Conservation (phyloP, 2,797 vertebrate species). For the Ataeniobius toweri region DNA sequence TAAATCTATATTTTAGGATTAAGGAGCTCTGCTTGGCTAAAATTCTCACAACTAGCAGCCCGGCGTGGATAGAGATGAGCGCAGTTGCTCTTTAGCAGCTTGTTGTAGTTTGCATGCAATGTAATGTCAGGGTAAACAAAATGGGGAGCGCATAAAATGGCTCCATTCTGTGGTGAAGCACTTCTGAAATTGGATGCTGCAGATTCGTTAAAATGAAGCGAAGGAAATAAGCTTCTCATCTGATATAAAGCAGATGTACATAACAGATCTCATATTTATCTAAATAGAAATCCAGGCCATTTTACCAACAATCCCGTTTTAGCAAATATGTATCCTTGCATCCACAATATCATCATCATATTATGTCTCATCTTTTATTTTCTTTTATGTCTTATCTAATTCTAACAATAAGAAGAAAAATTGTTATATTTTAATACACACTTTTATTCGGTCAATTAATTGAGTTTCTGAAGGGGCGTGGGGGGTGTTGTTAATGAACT, state of each 20-base stretch:
- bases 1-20: conserved; percentile 3
- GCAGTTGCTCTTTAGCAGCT: conserved; percentile 4
- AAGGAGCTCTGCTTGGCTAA: background rate
- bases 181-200: conserved; percentile 24
- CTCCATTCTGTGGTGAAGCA: conserved; percentile 13
- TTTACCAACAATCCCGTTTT: background rate
- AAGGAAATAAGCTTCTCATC: conserved; percentile 3
- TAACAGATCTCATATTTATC: conserved; percentile 6
- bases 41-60: background rate
- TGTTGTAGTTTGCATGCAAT: conserved; percentile 23
- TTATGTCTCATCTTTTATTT: too few species aligned
- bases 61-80: background rate
- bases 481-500: too few species aligned
- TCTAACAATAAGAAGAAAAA: too few species aligned
- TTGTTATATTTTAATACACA: too few species aligned
- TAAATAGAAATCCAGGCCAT: background rate
- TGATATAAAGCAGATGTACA: background rate
- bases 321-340: too few species aligned
- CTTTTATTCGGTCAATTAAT: too few species aligned
- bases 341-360: too few species aligned
- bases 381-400: too few species aligned
- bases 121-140: conserved; percentile 33
- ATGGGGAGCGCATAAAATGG: conserved; percentile 9
- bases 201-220: conserved; percentile 19
- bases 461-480: too few species aligned